Conservation (phyloP, 2,797 vertebrate genomes). For the Sibirionetta formosa region DNA sequence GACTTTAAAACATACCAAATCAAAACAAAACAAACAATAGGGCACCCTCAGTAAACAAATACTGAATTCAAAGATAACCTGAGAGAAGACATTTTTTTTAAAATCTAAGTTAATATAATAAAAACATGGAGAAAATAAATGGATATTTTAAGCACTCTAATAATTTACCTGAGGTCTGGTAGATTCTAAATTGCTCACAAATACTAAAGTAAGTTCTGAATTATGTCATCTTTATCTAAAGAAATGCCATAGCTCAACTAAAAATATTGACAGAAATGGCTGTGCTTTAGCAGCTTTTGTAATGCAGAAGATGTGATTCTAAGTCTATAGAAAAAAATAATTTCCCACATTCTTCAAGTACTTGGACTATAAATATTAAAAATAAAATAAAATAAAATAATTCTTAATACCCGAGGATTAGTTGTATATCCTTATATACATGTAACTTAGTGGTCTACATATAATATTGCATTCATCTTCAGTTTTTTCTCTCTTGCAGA, state of each 20-base stretch:
- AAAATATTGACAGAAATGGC: neutral
- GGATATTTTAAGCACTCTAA: neutral
- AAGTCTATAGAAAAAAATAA: neutral
- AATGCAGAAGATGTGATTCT: neutral
- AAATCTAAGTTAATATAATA: neutral
- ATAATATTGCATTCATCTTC: neutral
- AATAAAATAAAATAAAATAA: too few species aligned
- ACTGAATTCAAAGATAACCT: neutral
- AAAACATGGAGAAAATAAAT: neutral
- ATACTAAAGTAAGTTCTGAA: neutral
- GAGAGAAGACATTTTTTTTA: neutral
- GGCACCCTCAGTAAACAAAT: neutral
- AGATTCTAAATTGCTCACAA: neutral
- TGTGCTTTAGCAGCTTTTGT: neutral
- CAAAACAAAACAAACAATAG: neutral
- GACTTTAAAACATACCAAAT: neutral
- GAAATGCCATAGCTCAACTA: neutral
- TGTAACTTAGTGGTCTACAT: neutral
- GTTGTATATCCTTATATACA: neutral
- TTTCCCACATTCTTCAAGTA: neutral
- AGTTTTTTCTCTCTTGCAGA: neutral
- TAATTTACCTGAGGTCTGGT: neutral
- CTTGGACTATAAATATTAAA: neutral
- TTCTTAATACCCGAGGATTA: neutral
- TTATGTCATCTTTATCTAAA: neutral